phyloP scores from a whole-genome alignment of 2,888 invertebrate species.

The Melolontha melolontha region DNA sequence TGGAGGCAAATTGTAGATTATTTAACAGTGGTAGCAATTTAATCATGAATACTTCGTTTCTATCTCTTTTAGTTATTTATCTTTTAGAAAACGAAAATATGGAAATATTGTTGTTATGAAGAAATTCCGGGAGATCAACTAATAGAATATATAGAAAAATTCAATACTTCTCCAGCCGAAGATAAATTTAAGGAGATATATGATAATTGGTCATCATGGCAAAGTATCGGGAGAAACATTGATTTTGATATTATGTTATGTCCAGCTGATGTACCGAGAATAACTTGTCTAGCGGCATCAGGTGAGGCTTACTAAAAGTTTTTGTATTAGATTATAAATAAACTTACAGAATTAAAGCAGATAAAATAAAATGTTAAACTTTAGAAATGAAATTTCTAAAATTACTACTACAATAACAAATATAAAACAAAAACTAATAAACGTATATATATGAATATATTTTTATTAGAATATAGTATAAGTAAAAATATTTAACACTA shows the following conservation, averaged over 20 bases:
- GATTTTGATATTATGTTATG: conserved; percentile 57
- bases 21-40: conserved; percentile 57
- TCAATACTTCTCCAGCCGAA: conserved; percentile 41
- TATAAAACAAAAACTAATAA: too few species aligned
- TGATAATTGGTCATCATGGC: conserved; percentile 61
- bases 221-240: conserved; percentile 55
- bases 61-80: conserved; percentile 22
- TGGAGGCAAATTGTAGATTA: conserved; percentile 59
- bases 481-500: too few species aligned
- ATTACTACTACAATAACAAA: too few species aligned
- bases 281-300: conserved; percentile 60
- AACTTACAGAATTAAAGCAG: too few species aligned
- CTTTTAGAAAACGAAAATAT: conserved; percentile 59
- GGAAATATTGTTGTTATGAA: conserved; percentile 61
- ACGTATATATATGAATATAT: too few species aligned
- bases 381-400: too few species aligned
- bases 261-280: conserved; percentile 58
- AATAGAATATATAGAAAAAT: conserved; percentile 58
- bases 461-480: too few species aligned
- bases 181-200: conserved; percentile 60
- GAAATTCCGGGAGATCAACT: conserved; percentile 61
- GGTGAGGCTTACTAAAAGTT: conserved; percentile 46
- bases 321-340: too few species aligned
- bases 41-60: neutral
- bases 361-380: too few species aligned